These are phyloP conservation scores for Dermochelys coriacea DNA, from an alignment of 2,797 vertebrate genomes.

Conservation along the genomic window DNA sequence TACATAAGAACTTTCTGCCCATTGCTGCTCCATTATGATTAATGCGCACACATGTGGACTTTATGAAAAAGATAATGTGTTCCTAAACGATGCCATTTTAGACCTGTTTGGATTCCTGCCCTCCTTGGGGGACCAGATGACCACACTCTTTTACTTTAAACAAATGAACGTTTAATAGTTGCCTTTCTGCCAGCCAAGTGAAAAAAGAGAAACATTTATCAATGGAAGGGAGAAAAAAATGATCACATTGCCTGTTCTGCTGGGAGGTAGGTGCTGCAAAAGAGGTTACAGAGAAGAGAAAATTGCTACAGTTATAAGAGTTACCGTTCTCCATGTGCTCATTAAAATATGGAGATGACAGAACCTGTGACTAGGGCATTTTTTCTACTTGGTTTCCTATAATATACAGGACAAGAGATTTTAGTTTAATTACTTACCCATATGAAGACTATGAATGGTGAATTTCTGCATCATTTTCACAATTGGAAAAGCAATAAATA, in stretches of 20 bases:
- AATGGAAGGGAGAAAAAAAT: constrained; percentile 42
- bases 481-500: background rate
- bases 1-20: constrained; percentile 79
- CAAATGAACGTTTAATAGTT: constrained; percentile 78
- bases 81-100: constrained; percentile 77
- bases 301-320: background rate
- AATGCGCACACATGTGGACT: constrained; percentile 76
- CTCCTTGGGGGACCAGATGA: constrained; percentile 71
- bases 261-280: constrained; percentile 30
- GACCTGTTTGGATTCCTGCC: constrained; percentile 73
- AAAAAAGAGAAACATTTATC: constrained; percentile 73
- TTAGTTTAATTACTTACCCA: background rate
- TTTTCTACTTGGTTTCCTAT: background rate
- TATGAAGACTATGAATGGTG: background rate
- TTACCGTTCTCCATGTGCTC: background rate
- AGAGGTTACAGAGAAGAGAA: constrained; percentile 22
- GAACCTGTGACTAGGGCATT: background rate
- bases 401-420: background rate
- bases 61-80: constrained; percentile 82
- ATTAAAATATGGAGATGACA: constrained; percentile 13
- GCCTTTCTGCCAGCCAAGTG: constrained; percentile 69
- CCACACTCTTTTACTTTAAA: constrained; percentile 79
- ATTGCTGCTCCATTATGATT: constrained; percentile 75
- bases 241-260: constrained; percentile 21
- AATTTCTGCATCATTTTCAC: background rate